phyloP scores from a whole-genome alignment of 2,113 vertebrate genomes.

The Corythornis vintsioides region DNA sequence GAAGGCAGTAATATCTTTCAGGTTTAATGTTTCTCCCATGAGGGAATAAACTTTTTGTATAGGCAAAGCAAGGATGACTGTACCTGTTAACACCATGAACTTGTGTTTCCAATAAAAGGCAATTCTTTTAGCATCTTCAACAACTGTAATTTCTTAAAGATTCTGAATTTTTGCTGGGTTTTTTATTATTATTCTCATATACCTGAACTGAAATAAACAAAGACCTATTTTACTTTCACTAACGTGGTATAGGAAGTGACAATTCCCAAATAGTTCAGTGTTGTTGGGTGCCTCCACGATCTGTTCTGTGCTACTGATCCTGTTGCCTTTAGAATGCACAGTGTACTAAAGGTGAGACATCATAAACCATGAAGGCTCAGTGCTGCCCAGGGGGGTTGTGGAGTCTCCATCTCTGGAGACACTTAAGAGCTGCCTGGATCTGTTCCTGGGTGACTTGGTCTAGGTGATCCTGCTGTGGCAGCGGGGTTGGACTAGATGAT shows the following conservation, averaged over 20 bases:
- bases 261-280: neutral
- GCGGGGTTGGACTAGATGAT: no score
- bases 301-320: neutral
- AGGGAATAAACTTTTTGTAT: neutral
- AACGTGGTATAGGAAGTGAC: neutral
- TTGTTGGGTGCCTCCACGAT: neutral
- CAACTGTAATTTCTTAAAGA: neutral
- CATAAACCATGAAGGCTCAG: neutral
- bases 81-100: neutral
- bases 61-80: neutral
- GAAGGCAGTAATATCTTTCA: neutral
- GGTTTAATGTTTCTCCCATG: neutral
- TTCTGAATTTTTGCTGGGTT: neutral
- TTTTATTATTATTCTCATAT: neutral
- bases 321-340: neutral
- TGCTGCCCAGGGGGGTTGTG: no score
- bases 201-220: neutral
- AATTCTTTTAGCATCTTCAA: neutral
- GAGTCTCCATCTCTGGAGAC: no score
- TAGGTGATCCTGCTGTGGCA: no score
- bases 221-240: neutral
- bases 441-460: no score
- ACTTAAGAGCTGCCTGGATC: no score
- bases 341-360: neutral
- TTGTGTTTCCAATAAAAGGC: neutral